phyloP scores from a whole-genome alignment of 2,888 invertebrate species.

The Scaeva pyrastri region DNA sequence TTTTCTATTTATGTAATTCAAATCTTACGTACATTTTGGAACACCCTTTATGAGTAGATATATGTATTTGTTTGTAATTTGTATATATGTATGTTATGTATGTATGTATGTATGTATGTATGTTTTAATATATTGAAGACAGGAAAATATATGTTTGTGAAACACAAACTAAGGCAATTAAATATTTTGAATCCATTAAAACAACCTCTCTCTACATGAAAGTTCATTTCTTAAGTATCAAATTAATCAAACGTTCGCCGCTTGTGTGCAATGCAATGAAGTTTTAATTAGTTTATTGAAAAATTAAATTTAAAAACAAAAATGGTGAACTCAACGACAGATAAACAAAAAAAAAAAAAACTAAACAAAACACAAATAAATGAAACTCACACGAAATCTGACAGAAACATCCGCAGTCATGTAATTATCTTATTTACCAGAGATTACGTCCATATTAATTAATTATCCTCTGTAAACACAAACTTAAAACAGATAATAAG shows the following conservation, averaged over 20 bases:
- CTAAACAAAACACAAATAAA: too few relatives aligned
- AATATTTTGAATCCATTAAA: neutral
- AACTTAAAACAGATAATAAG: conserved; percentile 34
- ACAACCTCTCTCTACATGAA: neutral
- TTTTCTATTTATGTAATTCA: too few relatives aligned
- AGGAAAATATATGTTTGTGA: too few relatives aligned
- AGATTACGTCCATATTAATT: conserved; percentile 73
- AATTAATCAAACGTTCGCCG: conserved; percentile 56
- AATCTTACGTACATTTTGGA: too few relatives aligned
- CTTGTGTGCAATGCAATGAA: conserved; percentile 12
- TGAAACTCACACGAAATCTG: conserved; percentile 69
- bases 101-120: too few relatives aligned
- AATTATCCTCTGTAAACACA: conserved; percentile 68
- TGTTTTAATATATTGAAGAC: too few relatives aligned
- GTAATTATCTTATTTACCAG: conserved; percentile 73
- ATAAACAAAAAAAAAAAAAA: conserved; percentile 2
- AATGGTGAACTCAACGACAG: neutral
- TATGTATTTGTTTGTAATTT: too few relatives aligned
- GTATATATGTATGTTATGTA: too few relatives aligned
- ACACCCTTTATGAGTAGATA: too few relatives aligned
- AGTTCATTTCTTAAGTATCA: conserved; percentile 15
- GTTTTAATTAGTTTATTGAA: conserved; percentile 44
- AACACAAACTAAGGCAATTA: too few relatives aligned
- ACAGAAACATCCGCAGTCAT: conserved; percentile 69
- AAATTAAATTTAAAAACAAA: conserved; percentile 11